Percentiles rank a stretch among this genome's conserved stretches.
Evolutionary conservation across 2,888 invertebrate species (phyloP).

Genomic region (Bellardia pandia): DNA sequence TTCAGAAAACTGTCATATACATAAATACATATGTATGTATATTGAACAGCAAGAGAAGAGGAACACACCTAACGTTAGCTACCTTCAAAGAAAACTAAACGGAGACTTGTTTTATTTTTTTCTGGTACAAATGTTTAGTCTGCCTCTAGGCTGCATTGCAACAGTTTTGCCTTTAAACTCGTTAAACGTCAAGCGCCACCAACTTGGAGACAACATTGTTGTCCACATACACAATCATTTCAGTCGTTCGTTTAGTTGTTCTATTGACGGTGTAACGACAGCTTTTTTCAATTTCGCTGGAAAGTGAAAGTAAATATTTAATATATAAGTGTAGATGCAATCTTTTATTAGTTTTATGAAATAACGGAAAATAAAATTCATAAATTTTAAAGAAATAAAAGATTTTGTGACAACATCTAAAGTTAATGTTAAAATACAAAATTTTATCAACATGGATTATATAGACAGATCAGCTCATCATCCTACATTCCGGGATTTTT

Average conservation of each 20-base stretch:
- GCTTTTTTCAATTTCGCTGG: slow-evolving; percentile 13
- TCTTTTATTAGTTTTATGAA: neutral
- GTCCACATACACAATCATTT: slow-evolving; percentile 26
- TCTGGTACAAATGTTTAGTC: slow-evolving; percentile 20
- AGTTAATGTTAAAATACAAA: neutral
- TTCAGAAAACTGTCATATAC: slow-evolving; percentile 37
- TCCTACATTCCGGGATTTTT: slow-evolving; percentile 79
- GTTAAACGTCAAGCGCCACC: slow-evolving; percentile 53
- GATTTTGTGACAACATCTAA: neutral
- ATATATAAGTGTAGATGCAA: no score
- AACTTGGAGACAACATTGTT: slow-evolving; percentile 14
- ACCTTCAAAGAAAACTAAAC: slow-evolving; percentile 15
- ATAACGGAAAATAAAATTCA: neutral
- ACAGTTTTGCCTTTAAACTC: slow-evolving; percentile 58
- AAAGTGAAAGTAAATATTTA: slow-evolving; percentile 66
- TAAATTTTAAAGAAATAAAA: neutral
- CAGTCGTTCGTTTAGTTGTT: slow-evolving; percentile 32
- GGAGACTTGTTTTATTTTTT: slow-evolving; percentile 3
- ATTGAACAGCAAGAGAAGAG: neutral
- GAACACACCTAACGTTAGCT: neutral
- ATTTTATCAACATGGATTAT: slow-evolving; percentile 75
- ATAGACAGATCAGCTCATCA: slow-evolving; percentile 74
- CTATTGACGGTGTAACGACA: slow-evolving; percentile 30
- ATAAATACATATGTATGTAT: slow-evolving; percentile 21
- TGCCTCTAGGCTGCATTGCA: slow-evolving; percentile 67